Evolutionary conservation across 1,140 invertebrate genomes (phyloP).

Genomic region (Temnothorax nylanderi): DNA sequence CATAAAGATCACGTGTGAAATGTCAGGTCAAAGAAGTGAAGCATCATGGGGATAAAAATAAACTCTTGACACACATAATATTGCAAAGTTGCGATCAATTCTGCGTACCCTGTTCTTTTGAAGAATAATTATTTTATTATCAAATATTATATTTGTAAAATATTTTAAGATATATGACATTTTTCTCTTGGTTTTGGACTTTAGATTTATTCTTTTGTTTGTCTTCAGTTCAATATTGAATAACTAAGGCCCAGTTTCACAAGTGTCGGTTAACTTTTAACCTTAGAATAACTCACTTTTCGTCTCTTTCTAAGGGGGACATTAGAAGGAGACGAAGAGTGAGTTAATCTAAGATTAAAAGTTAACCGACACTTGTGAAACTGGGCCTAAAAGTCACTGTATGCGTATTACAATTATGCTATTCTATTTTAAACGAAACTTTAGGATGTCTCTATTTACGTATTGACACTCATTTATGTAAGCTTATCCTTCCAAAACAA

Average conservation of each 20-base stretch:
- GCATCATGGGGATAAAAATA: background rate
- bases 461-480: background rate
- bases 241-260: too few species aligned
- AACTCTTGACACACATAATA: slow-evolving; percentile 5
- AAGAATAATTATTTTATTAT: background rate
- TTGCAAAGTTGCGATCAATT: background rate
- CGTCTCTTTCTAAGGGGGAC: too few species aligned
- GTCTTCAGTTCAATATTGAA: background rate
- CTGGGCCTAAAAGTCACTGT: too few species aligned
- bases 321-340: too few species aligned
- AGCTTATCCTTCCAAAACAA: background rate
- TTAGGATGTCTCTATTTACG: background rate
- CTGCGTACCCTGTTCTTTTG: background rate
- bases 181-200: background rate
- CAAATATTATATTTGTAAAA: background rate
- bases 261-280: too few species aligned
- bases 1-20: slow-evolving; percentile 21
- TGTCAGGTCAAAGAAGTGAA: slow-evolving; percentile 2
- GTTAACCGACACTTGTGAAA: too few species aligned
- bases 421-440: background rate
- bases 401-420: background rate
- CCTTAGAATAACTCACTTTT: too few species aligned
- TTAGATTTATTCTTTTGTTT: background rate
- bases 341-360: too few species aligned
- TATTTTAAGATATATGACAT: background rate